Conservation (phyloP, 2,888 invertebrate genomes). For the Oegoconia quadripuncta region DNA sequence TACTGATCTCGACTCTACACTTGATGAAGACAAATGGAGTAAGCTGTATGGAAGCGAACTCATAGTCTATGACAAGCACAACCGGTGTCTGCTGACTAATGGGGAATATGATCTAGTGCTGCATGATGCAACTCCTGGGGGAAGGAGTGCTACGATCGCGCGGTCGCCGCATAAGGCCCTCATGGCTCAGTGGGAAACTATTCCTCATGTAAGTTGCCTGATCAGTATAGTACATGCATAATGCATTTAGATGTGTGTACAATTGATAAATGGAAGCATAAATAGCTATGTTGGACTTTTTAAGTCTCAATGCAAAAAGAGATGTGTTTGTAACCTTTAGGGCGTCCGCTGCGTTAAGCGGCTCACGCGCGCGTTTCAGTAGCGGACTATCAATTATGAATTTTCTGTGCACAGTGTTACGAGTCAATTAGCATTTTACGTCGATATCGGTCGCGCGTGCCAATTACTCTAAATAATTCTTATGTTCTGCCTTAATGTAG, state of each 20-base stretch:
- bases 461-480: too few species aligned
- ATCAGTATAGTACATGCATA: background rate
- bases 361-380: too few species aligned
- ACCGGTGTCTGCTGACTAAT: conserved; percentile 90
- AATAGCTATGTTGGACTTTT: too few species aligned
- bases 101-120: conserved; percentile 94
- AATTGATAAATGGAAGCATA: too few species aligned
- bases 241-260: background rate
- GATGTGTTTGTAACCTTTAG: too few species aligned
- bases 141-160: conserved; percentile 57
- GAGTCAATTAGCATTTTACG: too few species aligned
- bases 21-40: conserved; percentile 65
- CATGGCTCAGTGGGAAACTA: conserved; percentile 80
- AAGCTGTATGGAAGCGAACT: conserved; percentile 88
- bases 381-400: too few species aligned
- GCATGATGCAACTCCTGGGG: conserved; percentile 88
- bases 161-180: conserved; percentile 71
- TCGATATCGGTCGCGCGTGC: too few species aligned
- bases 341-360: too few species aligned
- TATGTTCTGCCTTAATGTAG: too few species aligned
- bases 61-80: conserved; percentile 93
- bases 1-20: conserved; percentile 48
- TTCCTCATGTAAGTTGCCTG: conserved; percentile 71
- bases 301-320: too few species aligned
- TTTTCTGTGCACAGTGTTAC: too few species aligned